phyloP scores from a whole-genome alignment of 2,797 vertebrate genomes.

The Pangasius mekongensis region DNA sequence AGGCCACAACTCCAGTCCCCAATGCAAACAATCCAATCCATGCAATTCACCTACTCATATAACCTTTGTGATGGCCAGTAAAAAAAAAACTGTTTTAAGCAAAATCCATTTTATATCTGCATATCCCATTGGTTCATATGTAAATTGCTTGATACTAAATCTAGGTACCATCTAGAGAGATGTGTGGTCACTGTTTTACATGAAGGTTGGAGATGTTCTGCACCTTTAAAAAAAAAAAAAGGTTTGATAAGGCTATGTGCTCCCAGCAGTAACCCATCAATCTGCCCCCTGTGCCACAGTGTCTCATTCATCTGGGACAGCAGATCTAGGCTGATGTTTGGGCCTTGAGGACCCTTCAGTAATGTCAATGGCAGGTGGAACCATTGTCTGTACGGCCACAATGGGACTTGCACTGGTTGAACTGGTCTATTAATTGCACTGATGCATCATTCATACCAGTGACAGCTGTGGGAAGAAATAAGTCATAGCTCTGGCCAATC shows the following conservation, averaged over 20 bases:
- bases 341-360: background rate
- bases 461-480: background rate
- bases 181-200: background rate
- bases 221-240: background rate
- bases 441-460: background rate
- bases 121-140: background rate
- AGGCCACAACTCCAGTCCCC: background rate
- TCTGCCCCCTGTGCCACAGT: background rate
- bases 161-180: background rate
- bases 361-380: background rate
- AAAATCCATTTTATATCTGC: background rate
- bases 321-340: background rate
- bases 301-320: background rate
- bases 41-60: background rate
- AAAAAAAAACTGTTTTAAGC: background rate
- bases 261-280: background rate
- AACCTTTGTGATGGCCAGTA: background rate
- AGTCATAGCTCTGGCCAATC: background rate
- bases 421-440: conserved; percentile 4
- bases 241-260: too few species aligned
- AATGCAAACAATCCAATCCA: background rate
- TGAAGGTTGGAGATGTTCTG: background rate
- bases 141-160: background rate
- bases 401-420: background rate
- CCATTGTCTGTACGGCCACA: background rate